Evolutionary conservation across 2,888 invertebrate genomes (phyloP).

Genomic region (Orthonychiurus folsomi): DNA sequence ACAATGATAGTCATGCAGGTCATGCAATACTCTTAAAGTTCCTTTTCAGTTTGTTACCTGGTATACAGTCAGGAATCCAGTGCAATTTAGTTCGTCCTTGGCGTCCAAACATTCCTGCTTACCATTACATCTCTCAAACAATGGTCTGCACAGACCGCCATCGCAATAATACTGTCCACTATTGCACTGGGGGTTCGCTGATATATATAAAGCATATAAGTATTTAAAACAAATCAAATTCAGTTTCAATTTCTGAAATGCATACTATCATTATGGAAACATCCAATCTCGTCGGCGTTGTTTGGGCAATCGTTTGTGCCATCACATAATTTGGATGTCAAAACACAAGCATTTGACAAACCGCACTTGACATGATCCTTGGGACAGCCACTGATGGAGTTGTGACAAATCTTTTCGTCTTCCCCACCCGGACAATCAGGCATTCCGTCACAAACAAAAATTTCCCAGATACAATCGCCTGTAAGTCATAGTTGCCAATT

Average conservation of each 20-base stretch:
- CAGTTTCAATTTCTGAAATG: too few relatives aligned
- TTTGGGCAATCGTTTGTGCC: conserved; percentile 51
- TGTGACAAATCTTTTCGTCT: conserved; percentile 51
- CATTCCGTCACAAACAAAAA: conserved; percentile 55
- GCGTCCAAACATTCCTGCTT: conserved; percentile 63
- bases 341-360: conserved; percentile 56
- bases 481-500: conserved; percentile 35
- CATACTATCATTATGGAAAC: too few relatives aligned
- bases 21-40: too few relatives aligned
- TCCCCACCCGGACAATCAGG: conserved; percentile 54
- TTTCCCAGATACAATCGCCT: conserved; percentile 53
- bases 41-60: conserved; percentile 22
- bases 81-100: conserved; percentile 61
- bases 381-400: conserved; percentile 28
- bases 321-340: conserved; percentile 50
- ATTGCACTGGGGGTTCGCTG: conserved; percentile 45
- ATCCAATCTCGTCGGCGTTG: conserved; percentile 52
- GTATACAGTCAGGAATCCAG: conserved; percentile 46
- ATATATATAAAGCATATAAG: too few relatives aligned
- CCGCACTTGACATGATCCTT: conserved; percentile 53
- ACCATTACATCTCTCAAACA: conserved; percentile 57
- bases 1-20: background rate
- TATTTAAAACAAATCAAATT: too few relatives aligned
- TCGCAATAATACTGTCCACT: conserved; percentile 54
- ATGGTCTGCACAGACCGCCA: conserved; percentile 53